phyloP scores from a whole-genome alignment of 1,140 invertebrate genomes.

The Hormaphis cornu region DNA sequence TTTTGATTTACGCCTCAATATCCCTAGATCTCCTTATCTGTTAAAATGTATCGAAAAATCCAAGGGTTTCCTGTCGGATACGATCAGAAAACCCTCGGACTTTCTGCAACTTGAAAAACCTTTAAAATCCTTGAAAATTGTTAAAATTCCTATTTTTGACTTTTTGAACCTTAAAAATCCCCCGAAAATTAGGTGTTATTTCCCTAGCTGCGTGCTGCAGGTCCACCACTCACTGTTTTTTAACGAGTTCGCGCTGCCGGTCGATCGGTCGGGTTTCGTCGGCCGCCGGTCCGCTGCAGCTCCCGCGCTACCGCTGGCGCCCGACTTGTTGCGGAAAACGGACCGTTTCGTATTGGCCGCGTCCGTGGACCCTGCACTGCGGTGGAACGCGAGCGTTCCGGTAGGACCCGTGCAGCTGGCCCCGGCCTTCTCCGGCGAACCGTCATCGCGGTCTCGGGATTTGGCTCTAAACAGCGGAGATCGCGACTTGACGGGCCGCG shows the following conservation, averaged over 20 bases:
- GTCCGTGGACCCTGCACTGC: no score
- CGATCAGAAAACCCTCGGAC: not conserved
- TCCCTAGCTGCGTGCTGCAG: not conserved
- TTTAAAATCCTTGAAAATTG: not conserved
- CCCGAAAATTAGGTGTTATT: not conserved
- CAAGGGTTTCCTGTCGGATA: no score
- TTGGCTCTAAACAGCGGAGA: constrained; percentile 21
- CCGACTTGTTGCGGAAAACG: constrained; percentile 8
- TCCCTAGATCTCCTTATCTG: no score
- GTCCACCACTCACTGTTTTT: not conserved
- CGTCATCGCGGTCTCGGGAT: not conserved
- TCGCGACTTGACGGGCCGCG: not conserved
- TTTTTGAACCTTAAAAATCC: no score
- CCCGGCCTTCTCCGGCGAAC: not conserved
- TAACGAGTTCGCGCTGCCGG: not conserved
- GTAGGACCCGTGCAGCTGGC: no score
- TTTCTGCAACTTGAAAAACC: not conserved
- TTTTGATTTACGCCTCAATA: no score
- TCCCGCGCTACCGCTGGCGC: not conserved
- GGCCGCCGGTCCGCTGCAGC: no score
- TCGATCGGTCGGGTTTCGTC: not conserved
- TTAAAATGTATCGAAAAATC: no score
- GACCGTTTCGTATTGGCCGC: constrained; percentile 10
- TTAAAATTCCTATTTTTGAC: not conserved
- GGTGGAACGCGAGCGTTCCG: not conserved